phyloP scores from a whole-genome alignment of 2,797 vertebrate species.

The Silurus lanzhouensis region DNA sequence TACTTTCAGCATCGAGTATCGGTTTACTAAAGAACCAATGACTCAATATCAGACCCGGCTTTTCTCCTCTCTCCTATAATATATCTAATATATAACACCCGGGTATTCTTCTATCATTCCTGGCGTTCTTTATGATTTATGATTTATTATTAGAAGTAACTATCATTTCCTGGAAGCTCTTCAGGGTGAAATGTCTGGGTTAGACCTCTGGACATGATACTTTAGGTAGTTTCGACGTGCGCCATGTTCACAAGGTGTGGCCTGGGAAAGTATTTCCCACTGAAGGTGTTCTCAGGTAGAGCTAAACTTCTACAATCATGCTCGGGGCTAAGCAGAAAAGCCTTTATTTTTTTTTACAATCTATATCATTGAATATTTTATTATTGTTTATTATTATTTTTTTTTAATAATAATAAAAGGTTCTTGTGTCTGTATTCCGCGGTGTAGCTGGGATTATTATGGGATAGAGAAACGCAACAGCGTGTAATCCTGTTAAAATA shows the following conservation, averaged over 20 bases:
- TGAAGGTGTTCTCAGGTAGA: conserved; percentile 5
- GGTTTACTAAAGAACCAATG: background rate
- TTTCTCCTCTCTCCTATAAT: background rate
- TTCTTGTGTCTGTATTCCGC: too few species aligned
- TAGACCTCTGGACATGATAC: conserved; percentile 30
- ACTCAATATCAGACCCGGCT: background rate
- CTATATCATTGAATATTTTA: too few species aligned
- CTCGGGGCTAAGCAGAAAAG: background rate
- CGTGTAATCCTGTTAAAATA: background rate
- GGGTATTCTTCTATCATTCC: background rate
- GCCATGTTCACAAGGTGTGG: conserved; percentile 34
- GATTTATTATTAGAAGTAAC: too few species aligned
- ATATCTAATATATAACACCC: background rate
- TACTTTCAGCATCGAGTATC: background rate
- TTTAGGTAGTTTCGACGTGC: background rate
- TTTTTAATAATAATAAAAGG: too few species aligned
- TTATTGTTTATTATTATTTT: too few species aligned
- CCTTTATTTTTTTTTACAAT: too few species aligned
- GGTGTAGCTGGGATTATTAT: too few species aligned
- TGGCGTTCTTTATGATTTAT: background rate
- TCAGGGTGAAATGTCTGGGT: too few species aligned
- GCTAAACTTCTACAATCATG: background rate
- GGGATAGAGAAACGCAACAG: conserved; percentile 38
- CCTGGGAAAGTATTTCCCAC: background rate
- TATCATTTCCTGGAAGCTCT: too few species aligned